A percentile compares a stretch with the other conserved stretches of the same genome.
Evolutionary conservation across 2,888 invertebrate species (phyloP).

Genomic region (Himalopsyche japonica): DNA sequence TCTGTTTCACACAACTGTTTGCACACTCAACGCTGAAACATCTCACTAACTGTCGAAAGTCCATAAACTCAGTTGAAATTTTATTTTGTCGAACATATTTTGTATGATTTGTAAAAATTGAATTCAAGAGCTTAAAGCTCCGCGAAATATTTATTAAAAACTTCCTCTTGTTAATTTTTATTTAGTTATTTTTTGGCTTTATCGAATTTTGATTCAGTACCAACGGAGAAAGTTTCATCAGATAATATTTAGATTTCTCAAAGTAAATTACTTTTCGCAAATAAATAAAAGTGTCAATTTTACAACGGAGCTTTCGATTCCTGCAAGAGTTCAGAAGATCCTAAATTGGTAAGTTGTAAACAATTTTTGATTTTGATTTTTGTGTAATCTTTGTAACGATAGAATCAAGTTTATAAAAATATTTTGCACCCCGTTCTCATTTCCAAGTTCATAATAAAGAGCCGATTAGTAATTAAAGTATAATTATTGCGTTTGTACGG

Average conservation of each 20-base stretch:
- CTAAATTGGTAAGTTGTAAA: background rate
- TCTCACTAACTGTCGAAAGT: background rate
- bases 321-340: background rate
- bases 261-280: background rate
- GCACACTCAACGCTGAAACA: background rate
- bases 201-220: background rate
- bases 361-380: too few relatives aligned
- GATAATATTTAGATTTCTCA: background rate
- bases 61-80: background rate
- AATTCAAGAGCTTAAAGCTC: background rate
- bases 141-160: background rate
- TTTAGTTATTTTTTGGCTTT: background rate
- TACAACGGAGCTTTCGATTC: background rate
- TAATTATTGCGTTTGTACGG: too few relatives aligned
- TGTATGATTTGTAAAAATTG: background rate
- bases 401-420: too few relatives aligned
- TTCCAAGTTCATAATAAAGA: too few relatives aligned
- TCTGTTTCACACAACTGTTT: background rate
- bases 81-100: background rate
- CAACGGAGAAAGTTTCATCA: background rate
- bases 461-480: too few relatives aligned
- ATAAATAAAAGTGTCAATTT: background rate
- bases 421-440: too few relatives aligned
- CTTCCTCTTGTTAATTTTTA: background rate
- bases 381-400: too few relatives aligned